Evolutionary conservation across 2,888 invertebrate species (phyloP).

Genomic region (Octodonta nipae): DNA sequence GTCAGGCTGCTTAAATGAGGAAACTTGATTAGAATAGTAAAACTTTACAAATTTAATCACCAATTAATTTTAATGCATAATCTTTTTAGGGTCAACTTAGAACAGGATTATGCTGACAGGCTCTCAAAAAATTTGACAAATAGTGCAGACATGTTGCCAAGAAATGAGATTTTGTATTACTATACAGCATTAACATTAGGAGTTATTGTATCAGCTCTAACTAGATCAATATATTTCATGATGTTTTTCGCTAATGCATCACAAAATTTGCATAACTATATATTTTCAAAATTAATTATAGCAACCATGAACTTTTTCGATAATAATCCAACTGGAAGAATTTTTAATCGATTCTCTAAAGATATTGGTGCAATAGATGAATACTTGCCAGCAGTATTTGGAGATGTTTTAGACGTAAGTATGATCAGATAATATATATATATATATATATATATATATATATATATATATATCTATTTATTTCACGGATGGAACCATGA

Average conservation of each 20-base stretch:
- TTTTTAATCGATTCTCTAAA: constrained; percentile 35
- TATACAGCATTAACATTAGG: constrained; percentile 36
- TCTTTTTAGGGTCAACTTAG: constrained; percentile 27
- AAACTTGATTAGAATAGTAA: too few species aligned
- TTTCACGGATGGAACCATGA: too few species aligned
- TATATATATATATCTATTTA: too few species aligned
- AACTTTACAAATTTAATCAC: too few species aligned
- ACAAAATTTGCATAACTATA: constrained; percentile 27
- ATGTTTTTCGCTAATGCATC: constrained; percentile 30
- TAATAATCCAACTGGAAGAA: constrained; percentile 31
- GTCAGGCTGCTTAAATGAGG: too few species aligned
- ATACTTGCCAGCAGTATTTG: constrained; percentile 39
- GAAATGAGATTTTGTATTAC: constrained; percentile 33
- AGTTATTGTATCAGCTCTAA: constrained; percentile 31
- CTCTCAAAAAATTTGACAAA: too few species aligned
- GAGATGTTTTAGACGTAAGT: constrained; percentile 29
- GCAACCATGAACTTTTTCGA: constrained; percentile 34
- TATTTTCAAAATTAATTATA: constrained; percentile 26
- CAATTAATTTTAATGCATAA: too few species aligned
- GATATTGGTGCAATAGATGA: constrained; percentile 47
- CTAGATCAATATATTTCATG: constrained; percentile 29
- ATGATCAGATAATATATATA: too few species aligned
- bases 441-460: too few species aligned
- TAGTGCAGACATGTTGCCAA: constrained; percentile 16
- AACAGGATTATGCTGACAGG: constrained; percentile 25